These are phyloP conservation scores for Mayetiola destructor DNA, from an alignment of 2,888 invertebrate species.

Conservation along the genomic window DNA sequence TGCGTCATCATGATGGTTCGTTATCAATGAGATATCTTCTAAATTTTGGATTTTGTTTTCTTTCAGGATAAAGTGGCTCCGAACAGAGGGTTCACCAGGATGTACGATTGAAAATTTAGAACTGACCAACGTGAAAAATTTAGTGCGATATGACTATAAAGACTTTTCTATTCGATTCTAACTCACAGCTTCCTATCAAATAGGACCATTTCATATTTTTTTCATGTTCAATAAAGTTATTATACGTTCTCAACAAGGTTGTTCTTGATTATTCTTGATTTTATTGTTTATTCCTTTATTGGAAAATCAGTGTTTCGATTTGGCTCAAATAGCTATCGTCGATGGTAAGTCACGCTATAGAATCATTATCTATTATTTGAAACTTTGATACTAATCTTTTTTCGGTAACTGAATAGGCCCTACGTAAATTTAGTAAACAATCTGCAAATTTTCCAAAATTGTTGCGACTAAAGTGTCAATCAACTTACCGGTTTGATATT, in stretches of 20 bases:
- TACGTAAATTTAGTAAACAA: no score
- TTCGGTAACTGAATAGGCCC: no score
- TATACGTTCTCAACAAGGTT: background rate
- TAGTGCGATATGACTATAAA: conserved; percentile 46
- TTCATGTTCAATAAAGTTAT: conserved; percentile 7
- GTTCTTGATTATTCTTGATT: background rate
- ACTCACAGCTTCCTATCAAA: conserved; percentile 19
- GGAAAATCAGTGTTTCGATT: no score
- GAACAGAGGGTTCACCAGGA: conserved; percentile 68
- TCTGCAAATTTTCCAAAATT: no score
- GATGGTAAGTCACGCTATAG: no score
- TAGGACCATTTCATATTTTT: background rate
- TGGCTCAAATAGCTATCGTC: no score
- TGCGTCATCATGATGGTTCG: no score
- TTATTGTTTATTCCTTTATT: no score
- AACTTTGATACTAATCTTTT: no score
- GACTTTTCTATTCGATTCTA: conserved; percentile 74
- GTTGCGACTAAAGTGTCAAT: no score
- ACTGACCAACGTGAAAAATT: conserved; percentile 63
- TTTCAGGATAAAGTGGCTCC: conserved; percentile 66
- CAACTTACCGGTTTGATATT: background rate
- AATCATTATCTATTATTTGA: no score
- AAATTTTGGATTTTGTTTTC: background rate
- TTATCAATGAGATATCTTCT: no score
- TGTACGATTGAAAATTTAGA: conserved; percentile 72